phyloP scores from a whole-genome alignment of 1,140 invertebrate genomes.

The Luehdorfia chinensis region DNA sequence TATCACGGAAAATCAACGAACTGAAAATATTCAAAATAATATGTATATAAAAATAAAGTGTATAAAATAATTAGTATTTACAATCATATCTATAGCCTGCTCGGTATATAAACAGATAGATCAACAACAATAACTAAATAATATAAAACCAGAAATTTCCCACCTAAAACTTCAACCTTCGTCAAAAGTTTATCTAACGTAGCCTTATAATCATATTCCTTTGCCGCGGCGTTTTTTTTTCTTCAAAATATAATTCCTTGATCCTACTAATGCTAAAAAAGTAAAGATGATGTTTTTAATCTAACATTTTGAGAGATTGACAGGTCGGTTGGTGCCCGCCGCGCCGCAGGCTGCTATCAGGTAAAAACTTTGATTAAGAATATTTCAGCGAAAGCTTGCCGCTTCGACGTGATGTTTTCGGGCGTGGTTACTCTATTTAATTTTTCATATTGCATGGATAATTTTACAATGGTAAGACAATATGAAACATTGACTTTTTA shows the following conservation, averaged over 20 bases:
- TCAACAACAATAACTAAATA: slow-evolving; percentile 18
- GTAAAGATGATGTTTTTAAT: slow-evolving; percentile 73
- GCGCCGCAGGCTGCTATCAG: slow-evolving; percentile 48
- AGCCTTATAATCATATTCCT: slow-evolving; percentile 63
- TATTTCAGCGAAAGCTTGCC: slow-evolving; percentile 67
- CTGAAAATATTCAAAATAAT: too few species aligned
- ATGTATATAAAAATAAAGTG: too few species aligned
- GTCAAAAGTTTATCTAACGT: slow-evolving; percentile 59
- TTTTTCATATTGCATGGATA: too few species aligned
- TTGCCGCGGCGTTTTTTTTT: slow-evolving; percentile 43
- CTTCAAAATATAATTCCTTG: slow-evolving; percentile 61
- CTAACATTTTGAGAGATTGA: slow-evolving; percentile 73
- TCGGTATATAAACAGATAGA: too few species aligned
- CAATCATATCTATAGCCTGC: too few species aligned
- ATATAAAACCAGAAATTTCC: slow-evolving; percentile 34
- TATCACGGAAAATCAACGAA: too few species aligned
- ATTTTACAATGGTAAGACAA: too few species aligned
- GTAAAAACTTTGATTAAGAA: slow-evolving; percentile 76
- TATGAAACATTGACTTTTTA: too few species aligned
- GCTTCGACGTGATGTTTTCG: slow-evolving; percentile 36
- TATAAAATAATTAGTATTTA: too few species aligned
- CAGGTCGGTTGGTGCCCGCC: slow-evolving; percentile 61
- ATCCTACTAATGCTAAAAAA: slow-evolving; percentile 72
- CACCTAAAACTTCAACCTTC: slow-evolving; percentile 50
- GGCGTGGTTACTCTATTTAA: slow-evolving; percentile 33